Evolutionary conservation across 2,113 vertebrate species (phyloP), one percentile per base, ranked within the genome.

Genomic region (Calyptomena viridis): DNA sequence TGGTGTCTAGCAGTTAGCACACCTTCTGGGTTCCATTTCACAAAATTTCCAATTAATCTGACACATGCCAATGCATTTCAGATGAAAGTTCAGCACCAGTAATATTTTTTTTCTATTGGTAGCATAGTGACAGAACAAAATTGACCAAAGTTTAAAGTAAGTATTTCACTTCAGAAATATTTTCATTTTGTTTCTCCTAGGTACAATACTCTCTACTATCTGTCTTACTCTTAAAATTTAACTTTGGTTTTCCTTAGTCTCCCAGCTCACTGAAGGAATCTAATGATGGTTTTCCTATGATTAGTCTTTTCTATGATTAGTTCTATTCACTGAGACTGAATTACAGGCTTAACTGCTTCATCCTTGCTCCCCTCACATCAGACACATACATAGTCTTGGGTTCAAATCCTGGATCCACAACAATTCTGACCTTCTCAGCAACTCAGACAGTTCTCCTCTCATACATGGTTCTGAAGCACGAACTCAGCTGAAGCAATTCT

Each of bases 21-120:
- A 96, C 69, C 82, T 96, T 97, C 95, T 96, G 79, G 88, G 91
- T 84, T 97, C 84, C 74, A 79, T 96, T 97, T 95, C 64, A 94
- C 81, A 94, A 95, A 80, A 95, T 66, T 71, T 89, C 76, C 59
- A 71, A 80, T 87, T 66, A 97, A 93, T 89, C 71, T 94, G 73
- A 95, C 59, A 94, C 75, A 97, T 92, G 69, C 40, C 90, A 94
- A 33, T 79, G 74, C 66, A 82, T 90, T 55, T 94, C 53, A 25
- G 83, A 96, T 94, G 80, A 60, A 92, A 90, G 75, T 93, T 96
- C 77, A 92, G 73, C 52, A 89, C 16, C 31, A 37, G 17, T 89
- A 89, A 63, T 73, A 37, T 58, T 72, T 64, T 59, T 83, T 74
- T 81, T 14, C 39, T 72, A 25, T 14, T 9, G 2, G 9, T 25